Percentiles rank a stretch among this genome's conserved stretches.
phyloP scores from a whole-genome alignment of 2,888 invertebrate genomes.

The Didymodactylos carnosus region DNA sequence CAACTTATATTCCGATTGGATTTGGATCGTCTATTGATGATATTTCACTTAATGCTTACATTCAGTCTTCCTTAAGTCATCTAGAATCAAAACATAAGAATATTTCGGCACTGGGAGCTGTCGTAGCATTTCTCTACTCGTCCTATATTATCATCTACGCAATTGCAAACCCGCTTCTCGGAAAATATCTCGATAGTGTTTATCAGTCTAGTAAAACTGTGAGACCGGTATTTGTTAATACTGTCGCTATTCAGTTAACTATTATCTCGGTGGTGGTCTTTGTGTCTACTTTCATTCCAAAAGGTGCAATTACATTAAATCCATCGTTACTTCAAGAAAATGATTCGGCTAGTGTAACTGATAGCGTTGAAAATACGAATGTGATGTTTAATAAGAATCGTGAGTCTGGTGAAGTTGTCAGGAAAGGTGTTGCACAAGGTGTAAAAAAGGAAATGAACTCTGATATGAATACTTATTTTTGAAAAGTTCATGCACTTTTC shows the following conservation, averaged over 20 bases:
- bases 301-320: background rate
- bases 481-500: too few species aligned
- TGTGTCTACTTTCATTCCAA: background rate
- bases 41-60: background rate
- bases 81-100: background rate
- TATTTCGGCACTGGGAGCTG: background rate
- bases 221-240: background rate
- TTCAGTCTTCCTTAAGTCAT: background rate
- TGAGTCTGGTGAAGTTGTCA: background rate
- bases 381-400: background rate
- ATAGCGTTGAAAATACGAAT: background rate
- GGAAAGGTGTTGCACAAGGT: too few species aligned
- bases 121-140: background rate
- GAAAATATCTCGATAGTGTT: background rate
- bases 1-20: background rate
- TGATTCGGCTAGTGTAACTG: too few species aligned
- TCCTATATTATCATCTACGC: background rate
- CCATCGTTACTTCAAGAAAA: background rate
- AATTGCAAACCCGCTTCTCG: background rate
- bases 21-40: background rate
- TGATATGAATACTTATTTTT: too few species aligned
- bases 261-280: background rate
- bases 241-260: background rate
- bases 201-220: background rate
- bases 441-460: too few species aligned